Evolutionary conservation across 2,888 invertebrate species (phyloP), one percentile per base, ranked within the genome.

Genomic region (Synergus umbraculus): DNA sequence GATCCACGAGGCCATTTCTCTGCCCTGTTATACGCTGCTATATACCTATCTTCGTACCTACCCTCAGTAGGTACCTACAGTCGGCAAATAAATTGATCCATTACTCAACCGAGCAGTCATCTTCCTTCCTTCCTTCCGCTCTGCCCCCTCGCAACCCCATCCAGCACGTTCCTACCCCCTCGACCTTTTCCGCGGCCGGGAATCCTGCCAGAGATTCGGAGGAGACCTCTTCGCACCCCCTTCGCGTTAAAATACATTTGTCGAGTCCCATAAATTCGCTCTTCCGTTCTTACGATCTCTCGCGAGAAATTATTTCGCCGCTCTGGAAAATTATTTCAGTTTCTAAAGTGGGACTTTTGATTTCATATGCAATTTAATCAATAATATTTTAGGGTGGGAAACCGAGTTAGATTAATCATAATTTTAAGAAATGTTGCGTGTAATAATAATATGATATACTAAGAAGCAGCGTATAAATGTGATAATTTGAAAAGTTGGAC

Each of bases 71-170:
- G 83, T 86, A 86, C 87, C 86, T 86, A 86, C 85, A 87, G 85
- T 86, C 87, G 85, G 89, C 88, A 90, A 90, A 91, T 91, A 91
- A 91, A 91, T 91, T 91, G 91, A 91, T 90, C 91, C 90, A 91
- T 91, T 91, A 90, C 90, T 91, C 91, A 91, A 89, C 84, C 88
- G 88, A 88, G 88, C 88, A 90, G 90, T 90, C 90, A 89, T 90
- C 88, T 89, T 88, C 87, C 87, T 88, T 88, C 88, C 87, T 87
- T 84, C 82, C 83, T 85, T 80, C 84, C 87, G 85, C 81, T 83
- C 82, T 76, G 81, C 80, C 83, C 65, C 81, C 78, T 82, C 73
- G 76, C 80, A 44, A 78, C 79, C 80, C 81, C 83, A 79, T 37
- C 83, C 77, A 78, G 37, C 77, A 73, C 79, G 76, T 81, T 76